phyloP scores from a whole-genome alignment of 2,888 invertebrate species.

The Sclerodermus sp. region DNA sequence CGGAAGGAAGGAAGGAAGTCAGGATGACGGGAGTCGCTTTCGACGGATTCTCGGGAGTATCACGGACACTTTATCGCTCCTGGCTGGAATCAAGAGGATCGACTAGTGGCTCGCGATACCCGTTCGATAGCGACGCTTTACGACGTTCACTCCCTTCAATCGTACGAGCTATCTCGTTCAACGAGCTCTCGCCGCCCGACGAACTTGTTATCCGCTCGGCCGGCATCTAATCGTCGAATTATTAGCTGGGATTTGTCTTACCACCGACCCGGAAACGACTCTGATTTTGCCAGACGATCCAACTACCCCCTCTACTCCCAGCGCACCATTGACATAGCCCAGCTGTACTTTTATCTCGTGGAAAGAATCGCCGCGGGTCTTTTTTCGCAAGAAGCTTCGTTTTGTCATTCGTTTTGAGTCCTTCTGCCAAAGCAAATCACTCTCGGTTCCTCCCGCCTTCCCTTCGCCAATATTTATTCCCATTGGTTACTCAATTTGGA shows the following conservation, averaged over 20 bases:
- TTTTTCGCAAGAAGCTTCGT: background rate
- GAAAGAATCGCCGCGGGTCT: background rate
- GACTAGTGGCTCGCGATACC: slow-evolving; percentile 27
- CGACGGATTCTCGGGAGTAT: slow-evolving; percentile 17
- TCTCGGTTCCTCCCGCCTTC: background rate
- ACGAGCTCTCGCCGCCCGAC: slow-evolving; percentile 9
- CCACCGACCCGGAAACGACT: slow-evolving; percentile 14
- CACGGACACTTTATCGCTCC: slow-evolving; percentile 34
- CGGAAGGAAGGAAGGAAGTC: slow-evolving; percentile 1
- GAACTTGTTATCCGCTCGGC: slow-evolving; percentile 29
- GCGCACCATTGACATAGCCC: no score
- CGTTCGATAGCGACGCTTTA: slow-evolving; percentile 19
- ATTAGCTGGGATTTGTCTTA: slow-evolving; percentile 23
- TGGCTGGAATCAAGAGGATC: slow-evolving; percentile 30
- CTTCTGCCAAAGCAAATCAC: slow-evolving; percentile 1
- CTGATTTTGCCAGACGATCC: slow-evolving; percentile 4
- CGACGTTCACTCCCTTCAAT: slow-evolving; percentile 9
- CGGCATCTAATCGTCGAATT: slow-evolving; percentile 31
- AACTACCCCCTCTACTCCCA: background rate
- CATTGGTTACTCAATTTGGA: slow-evolving; percentile 2
- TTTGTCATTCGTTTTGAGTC: background rate
- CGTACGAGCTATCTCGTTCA: slow-evolving; percentile 6
- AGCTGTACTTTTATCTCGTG: no score
- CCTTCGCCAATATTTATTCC: slow-evolving; percentile 2
- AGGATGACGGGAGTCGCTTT: background rate